Evolutionary conservation across 2,113 vertebrate genomes (phyloP).

Genomic region (Corythoichthys intestinalis): DNA sequence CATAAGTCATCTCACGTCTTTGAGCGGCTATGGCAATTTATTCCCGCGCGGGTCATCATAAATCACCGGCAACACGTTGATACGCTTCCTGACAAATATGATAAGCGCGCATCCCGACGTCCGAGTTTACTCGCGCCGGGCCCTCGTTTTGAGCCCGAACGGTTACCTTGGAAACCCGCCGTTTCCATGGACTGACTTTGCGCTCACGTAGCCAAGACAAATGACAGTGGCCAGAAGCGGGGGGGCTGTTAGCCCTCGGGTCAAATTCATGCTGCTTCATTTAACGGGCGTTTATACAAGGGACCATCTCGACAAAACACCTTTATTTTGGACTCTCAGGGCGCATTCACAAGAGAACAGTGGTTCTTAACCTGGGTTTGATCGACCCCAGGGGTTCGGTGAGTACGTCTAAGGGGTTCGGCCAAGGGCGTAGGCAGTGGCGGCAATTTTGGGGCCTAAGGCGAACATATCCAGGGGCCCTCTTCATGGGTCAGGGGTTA

Average conservation of each 20-base stretch:
- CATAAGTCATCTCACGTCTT: conserved; percentile 66
- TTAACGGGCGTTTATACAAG: conserved; percentile 68
- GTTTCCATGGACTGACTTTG: conserved; percentile 78
- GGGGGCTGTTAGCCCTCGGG: conserved; percentile 73
- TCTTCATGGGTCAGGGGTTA: too few relatives aligned
- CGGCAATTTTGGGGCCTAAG: too few relatives aligned
- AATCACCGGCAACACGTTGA: conserved; percentile 66
- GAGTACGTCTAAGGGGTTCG: too few relatives aligned
- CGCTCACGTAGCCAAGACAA: conserved; percentile 78
- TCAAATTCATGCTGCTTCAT: conserved; percentile 75
- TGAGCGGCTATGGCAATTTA: conserved; percentile 54
- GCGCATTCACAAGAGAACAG: too few relatives aligned
- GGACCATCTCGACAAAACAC: conserved; percentile 57
- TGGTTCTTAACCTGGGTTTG: too few relatives aligned
- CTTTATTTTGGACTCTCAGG: conserved; percentile 45
- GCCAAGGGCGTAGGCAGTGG: too few relatives aligned
- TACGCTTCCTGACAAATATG: conserved; percentile 68
- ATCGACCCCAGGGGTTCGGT: too few relatives aligned
- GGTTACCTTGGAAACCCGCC: conserved; percentile 75
- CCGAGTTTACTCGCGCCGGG: too few relatives aligned
- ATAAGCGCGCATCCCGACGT: conserved; percentile 55
- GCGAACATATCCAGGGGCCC: too few relatives aligned
- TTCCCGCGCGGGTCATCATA: conserved; percentile 56
- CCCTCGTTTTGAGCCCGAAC: conserved; percentile 52
- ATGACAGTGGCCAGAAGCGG: conserved; percentile 68